Percentiles rank a stretch among this genome's conserved stretches.
Evolutionary conservation across 2,888 invertebrate genomes (phyloP).

Genomic region (Macrosoma leucophasiata): DNA sequence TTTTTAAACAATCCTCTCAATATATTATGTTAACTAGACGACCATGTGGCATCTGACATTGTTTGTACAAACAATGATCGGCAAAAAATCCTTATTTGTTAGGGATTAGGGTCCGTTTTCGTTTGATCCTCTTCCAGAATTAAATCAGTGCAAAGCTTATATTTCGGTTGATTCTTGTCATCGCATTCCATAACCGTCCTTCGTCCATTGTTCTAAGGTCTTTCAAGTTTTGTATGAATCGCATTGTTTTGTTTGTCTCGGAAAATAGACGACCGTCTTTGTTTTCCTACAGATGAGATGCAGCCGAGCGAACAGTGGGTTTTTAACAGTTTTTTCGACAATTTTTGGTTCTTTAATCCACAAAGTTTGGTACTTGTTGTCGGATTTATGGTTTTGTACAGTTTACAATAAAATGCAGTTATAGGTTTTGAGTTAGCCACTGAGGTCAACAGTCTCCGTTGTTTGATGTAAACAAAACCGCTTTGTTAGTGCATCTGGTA

Average conservation of each 20-base stretch:
- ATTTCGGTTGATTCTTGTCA: conserved; percentile 25
- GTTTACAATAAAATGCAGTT: too few species aligned
- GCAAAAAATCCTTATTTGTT: too few species aligned
- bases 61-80: too few species aligned
- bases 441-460: too few species aligned
- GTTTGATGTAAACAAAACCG: too few species aligned
- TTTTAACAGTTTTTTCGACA: conserved; percentile 40
- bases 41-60: conserved; percentile 42
- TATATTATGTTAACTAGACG: conserved; percentile 62
- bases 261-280: conserved; percentile 37
- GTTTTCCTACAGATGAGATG: conserved; percentile 56
- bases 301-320: conserved; percentile 50
- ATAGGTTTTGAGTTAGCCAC: too few species aligned
- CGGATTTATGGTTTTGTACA: too few species aligned
- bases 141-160: conserved; percentile 29
- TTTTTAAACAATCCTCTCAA: conserved; percentile 55
- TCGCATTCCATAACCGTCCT: too few species aligned
- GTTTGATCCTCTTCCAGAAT: too few species aligned
- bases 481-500: too few species aligned
- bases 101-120: too few species aligned
- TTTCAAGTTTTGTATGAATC: conserved; percentile 18
- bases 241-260: conserved; percentile 30
- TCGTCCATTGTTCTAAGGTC: conserved; percentile 28
- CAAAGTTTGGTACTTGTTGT: too few species aligned
- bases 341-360: conserved; percentile 43